A percentile compares a stretch with the other conserved stretches of the same genome.
Conservation (phyloP, 2,888 invertebrate genomes). For the Drosophila barbarae region DNA sequence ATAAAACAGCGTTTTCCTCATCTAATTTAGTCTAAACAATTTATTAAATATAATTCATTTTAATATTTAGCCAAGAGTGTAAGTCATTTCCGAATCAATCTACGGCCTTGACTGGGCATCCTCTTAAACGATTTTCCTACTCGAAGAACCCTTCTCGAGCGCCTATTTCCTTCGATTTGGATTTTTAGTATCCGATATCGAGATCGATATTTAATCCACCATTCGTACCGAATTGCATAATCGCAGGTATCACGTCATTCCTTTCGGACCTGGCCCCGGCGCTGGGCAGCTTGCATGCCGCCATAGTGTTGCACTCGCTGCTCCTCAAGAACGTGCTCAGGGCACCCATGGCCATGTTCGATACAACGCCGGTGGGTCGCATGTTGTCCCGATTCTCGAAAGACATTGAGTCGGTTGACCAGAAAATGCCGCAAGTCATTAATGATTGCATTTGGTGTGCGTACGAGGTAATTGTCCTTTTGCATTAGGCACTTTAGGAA, state of each 20-base stretch:
- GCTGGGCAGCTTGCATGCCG: conserved; percentile 81
- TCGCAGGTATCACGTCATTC: conserved; percentile 85
- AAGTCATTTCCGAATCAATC: background rate
- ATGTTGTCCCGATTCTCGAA: conserved; percentile 82
- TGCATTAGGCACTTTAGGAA: conserved; percentile 23
- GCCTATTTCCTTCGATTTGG: background rate
- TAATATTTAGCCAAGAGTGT: background rate
- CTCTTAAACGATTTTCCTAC: conserved; percentile 16
- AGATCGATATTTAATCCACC: conserved; percentile 12
- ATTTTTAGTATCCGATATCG: background rate
- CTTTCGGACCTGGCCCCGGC: conserved; percentile 85
- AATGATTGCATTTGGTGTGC: conserved; percentile 82
- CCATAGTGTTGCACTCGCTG: conserved; percentile 77
- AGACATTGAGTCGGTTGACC: conserved; percentile 80
- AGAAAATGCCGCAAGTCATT: conserved; percentile 79
- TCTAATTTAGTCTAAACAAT: too few relatives aligned
- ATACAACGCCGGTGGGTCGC: conserved; percentile 84
- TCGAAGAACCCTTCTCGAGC: conserved; percentile 28
- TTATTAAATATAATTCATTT: background rate
- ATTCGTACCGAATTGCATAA: conserved; percentile 35
- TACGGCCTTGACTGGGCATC: conserved; percentile 15
- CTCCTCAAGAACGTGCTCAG: conserved; percentile 81
- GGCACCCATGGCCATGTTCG: conserved; percentile 82
- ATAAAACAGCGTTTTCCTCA: background rate
- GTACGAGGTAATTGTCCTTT: conserved; percentile 81